Evolutionary conservation across 2,888 invertebrate genomes (phyloP), one percentile per base, ranked within the genome.

Genomic region (Machimus atricapillus): DNA sequence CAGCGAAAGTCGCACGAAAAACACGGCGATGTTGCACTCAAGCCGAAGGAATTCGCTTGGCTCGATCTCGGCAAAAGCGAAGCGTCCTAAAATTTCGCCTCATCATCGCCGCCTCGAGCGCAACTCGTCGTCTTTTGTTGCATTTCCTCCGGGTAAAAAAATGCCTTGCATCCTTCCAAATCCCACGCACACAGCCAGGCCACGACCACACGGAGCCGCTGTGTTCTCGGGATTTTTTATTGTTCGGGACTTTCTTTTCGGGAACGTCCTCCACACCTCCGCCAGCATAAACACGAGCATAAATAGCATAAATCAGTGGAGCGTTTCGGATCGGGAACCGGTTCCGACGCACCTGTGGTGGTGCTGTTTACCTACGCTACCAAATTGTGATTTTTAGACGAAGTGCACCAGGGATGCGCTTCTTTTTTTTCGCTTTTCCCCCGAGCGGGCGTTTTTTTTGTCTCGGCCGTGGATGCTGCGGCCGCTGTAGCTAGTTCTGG

Each of bases 351-450:
- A 66, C 66, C 66, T 83, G 66, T 66, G 82, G 52, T 56, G 56
- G 31, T 82, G 82, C 19, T 66, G 83, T 40, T 83, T 66, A 66
- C 66, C 40, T 83, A 19, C 23, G 37, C 37, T n/a, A 40, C 34
- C 66, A 40, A 19, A 52, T 34, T 66, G 19, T 73, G 66, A 73
- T 73, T 83, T n/a, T 37, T 56, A 78, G 78, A 78, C 40, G 78
- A 56, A 52, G 81, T 52, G 83, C 58, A 83, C 14, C 31, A 34
- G 73, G 83, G 52, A 83, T 83, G 83, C 83, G 43, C 27, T 66
- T 66, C 66, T 12, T 66, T 23, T 66, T n/a, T 19, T 27, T 66
- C 66, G 27, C 19, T 83, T 73, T 43, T 73, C 40, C 40, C 27
- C 78, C 19, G n/a, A n/a, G 19, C 66, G 27, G 23, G 66, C 9